Evolutionary conservation across 2,113 vertebrate genomes (phyloP).

Genomic region (Pao palembangensis): DNA sequence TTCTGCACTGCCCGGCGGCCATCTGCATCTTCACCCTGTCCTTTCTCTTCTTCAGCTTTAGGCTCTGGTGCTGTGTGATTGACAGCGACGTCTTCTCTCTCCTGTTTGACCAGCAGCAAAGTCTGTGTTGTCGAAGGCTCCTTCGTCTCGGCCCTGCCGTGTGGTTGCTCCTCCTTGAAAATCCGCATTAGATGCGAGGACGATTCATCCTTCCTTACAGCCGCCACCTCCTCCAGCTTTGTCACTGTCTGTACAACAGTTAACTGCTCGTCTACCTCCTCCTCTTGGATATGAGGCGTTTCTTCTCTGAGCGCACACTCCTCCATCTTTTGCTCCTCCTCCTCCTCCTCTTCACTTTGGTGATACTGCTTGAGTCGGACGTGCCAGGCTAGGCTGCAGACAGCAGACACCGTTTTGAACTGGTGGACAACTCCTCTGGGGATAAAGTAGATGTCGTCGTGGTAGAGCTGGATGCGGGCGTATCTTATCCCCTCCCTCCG

Average conservation of each 20-base stretch:
- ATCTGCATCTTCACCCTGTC: slow-evolving; percentile 13
- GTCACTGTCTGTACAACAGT: slow-evolving; percentile 16
- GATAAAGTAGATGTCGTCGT: slow-evolving; percentile 99
- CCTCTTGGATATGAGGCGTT: slow-evolving; percentile 39
- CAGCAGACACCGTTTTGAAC: slow-evolving; percentile 97
- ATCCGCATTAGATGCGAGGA: slow-evolving; percentile 16
- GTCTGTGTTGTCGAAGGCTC: slow-evolving; percentile 17
- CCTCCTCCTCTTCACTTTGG: slow-evolving; percentile 56
- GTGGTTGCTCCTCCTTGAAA: slow-evolving; percentile 51
- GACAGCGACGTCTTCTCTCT: slow-evolving; percentile 37
- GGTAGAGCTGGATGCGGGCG: slow-evolving; percentile 93
- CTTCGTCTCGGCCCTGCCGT: slow-evolving; percentile 23
- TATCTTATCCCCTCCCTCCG: slow-evolving; percentile 97
- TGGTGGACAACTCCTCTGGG: slow-evolving; percentile 97
- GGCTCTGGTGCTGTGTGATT: slow-evolving; percentile 23
- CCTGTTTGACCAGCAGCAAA: slow-evolving; percentile 29
- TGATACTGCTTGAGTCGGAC: slow-evolving; percentile 92
- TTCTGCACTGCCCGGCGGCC: slow-evolving; percentile 26
- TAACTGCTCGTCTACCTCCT: slow-evolving; percentile 26
- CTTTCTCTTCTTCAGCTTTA: slow-evolving; percentile 31
- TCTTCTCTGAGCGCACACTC: slow-evolving; percentile 7
- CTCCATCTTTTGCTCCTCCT: slow-evolving; percentile 24
- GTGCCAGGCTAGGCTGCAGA: slow-evolving; percentile 98
- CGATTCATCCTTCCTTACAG: slow-evolving; percentile 7
- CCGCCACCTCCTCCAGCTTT: slow-evolving; percentile 35